These are phyloP conservation scores for Paedocypris sp. DNA, from an alignment of 2,113 vertebrate genomes.

Conservation along the genomic window DNA sequence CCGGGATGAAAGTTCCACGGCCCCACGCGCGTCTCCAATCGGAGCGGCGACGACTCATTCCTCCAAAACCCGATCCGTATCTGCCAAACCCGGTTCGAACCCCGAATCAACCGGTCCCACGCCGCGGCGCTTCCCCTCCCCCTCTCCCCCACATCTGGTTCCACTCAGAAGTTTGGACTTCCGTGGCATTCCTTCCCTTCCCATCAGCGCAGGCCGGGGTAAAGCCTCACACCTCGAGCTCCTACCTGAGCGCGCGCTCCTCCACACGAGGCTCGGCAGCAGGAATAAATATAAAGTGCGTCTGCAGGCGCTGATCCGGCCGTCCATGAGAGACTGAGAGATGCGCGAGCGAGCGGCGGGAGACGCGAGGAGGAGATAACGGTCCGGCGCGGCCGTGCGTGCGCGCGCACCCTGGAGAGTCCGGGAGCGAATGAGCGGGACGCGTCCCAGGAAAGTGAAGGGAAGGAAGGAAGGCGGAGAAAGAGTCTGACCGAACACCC, in stretches of 20 bases:
- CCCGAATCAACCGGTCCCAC: not conserved
- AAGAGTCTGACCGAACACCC: constrained; percentile 11
- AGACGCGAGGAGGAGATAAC: constrained; percentile 5
- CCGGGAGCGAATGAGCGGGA: constrained; percentile 49
- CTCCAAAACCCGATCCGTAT: too few species aligned
- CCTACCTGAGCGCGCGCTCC: constrained; percentile 52
- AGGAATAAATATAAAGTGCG: constrained; percentile 71
- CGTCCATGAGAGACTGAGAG: too few species aligned
- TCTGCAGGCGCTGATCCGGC: constrained; percentile 51
- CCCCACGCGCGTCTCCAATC: too few species aligned
- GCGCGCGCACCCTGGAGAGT: constrained; percentile 42
- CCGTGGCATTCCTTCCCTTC: constrained; percentile 59
- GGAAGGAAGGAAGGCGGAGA: constrained; percentile 15
- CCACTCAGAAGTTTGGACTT: constrained; percentile 68
- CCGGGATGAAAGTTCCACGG: too few species aligned
- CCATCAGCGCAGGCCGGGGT: constrained; percentile 24
- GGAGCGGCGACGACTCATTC: too few species aligned
- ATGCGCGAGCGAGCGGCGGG: constrained; percentile 35
- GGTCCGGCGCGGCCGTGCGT: constrained; percentile 1
- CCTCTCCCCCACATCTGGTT: constrained; percentile 72
- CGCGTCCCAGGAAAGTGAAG: constrained; percentile 1
- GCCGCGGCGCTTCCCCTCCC: constrained; percentile 33
- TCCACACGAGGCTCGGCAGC: constrained; percentile 51
- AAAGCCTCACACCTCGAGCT: not conserved
- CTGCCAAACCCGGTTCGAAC: too few species aligned